Conservation (phyloP, 92 coral and sea anemone genomes). For the Phenganax marumi region DNA sequence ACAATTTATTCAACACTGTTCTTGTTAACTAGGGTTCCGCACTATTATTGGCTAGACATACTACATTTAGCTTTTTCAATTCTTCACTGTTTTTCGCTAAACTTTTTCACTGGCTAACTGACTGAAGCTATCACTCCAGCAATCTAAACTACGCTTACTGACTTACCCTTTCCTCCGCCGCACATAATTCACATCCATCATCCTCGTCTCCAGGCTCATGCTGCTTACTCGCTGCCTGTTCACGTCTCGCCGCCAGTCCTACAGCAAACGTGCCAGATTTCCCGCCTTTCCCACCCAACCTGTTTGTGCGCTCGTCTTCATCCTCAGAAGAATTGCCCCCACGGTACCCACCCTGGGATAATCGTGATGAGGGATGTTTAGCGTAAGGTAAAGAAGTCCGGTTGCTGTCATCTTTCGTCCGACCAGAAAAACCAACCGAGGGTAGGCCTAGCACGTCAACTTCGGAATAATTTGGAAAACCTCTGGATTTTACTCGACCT, state of each 20-base stretch:
- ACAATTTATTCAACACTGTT: no score
- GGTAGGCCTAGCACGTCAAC: conserved; percentile 35
- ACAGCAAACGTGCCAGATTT: conserved; percentile 88
- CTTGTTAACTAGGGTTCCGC: no score
- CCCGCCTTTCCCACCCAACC: conserved; percentile 50
- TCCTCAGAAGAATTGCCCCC: conserved; percentile 87
- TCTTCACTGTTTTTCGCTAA: no score
- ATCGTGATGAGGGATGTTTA: conserved; percentile 54
- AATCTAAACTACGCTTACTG: background rate
- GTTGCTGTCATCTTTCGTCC: conserved; percentile 14
- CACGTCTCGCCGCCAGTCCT: conserved; percentile 78
- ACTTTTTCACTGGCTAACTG: no score
- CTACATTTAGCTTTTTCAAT: no score
- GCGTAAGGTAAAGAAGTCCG: conserved; percentile 12
- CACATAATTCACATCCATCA: conserved; percentile 86
- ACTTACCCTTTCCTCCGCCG: conserved; percentile 69
- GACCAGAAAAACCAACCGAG: conserved; percentile 35
- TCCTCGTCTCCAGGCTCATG: conserved; percentile 83
- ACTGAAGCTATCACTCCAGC: no score
- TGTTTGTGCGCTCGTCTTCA: conserved; percentile 83
- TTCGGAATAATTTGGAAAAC: conserved; percentile 38
- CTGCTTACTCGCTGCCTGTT: conserved; percentile 48
- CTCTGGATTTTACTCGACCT: conserved; percentile 16
- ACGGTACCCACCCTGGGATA: conserved; percentile 69
- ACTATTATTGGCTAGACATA: no score